phyloP scores from a whole-genome alignment of 53 echinoderm and acorn worm species.

The Henricia sp. region DNA sequence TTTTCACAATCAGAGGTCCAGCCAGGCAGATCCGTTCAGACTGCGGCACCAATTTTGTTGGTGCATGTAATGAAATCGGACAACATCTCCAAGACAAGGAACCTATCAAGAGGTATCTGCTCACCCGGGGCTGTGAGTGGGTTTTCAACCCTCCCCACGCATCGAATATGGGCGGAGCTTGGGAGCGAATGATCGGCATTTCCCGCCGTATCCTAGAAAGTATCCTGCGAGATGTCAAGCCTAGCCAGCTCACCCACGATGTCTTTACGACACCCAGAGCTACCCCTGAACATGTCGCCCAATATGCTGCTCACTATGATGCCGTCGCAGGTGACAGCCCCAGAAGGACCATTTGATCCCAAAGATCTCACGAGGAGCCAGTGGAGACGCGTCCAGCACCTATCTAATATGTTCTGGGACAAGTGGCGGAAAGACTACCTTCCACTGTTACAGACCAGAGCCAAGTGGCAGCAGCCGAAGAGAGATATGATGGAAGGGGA shows the following conservation, averaged over 20 bases:
- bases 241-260: conserved; percentile 69
- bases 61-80: conserved; percentile 55
- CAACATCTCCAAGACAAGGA: conserved; percentile 43
- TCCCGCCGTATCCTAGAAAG: conserved; percentile 65
- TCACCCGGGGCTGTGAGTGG: conserved; percentile 60
- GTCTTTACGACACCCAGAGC: conserved; percentile 65
- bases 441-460: conserved; percentile 60
- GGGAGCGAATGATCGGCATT: conserved; percentile 68
- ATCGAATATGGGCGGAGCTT: conserved; percentile 65
- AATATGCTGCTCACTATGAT: conserved; percentile 69
- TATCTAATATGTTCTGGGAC: conserved; percentile 70
- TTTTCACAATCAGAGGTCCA: conserved; percentile 15
- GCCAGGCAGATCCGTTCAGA: no score
- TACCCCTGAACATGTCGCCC: conserved; percentile 60
- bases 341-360: conserved; percentile 61
- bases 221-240: conserved; percentile 62
- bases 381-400: conserved; percentile 72
- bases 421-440: conserved; percentile 68
- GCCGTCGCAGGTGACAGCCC: conserved; percentile 63
- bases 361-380: conserved; percentile 65
- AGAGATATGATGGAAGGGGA: conserved; percentile 45
- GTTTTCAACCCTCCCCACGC: conserved; percentile 73
- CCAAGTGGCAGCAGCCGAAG: conserved; percentile 58
- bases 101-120: conserved; percentile 49
- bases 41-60: conserved; percentile 31